phyloP scores from a whole-genome alignment of 2,797 vertebrate genomes.

The Acipenser ruthenus region DNA sequence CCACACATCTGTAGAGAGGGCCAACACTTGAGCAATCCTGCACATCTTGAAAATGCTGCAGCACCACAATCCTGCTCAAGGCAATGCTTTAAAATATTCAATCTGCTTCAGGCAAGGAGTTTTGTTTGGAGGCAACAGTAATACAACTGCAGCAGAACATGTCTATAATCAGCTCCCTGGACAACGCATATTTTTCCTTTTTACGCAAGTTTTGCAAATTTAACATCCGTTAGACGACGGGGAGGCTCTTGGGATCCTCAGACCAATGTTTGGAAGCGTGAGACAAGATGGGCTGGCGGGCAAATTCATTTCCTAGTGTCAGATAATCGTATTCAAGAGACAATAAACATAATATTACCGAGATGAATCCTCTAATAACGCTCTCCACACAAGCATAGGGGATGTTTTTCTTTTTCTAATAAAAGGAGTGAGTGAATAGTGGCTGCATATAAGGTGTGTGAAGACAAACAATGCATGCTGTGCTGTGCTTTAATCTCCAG shows the following conservation, averaged over 20 bases:
- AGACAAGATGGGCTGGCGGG: constrained; percentile 1
- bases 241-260: not conserved
- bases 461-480: not conserved
- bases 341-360: not conserved
- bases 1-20: too few species aligned
- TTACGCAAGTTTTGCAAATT: constrained; percentile 10
- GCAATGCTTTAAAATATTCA: constrained; percentile 52
- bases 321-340: constrained; percentile 2
- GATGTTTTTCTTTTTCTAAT: not conserved
- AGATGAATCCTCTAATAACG: not conserved
- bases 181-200: constrained; percentile 35
- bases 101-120: constrained; percentile 42
- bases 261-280: not conserved
- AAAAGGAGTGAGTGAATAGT: not conserved
- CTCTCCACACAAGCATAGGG: not conserved
- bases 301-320: not conserved
- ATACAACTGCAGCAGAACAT: constrained; percentile 29
- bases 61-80: constrained; percentile 31
- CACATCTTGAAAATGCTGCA: constrained; percentile 10
- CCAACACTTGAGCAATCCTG: not conserved
- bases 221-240: not conserved
- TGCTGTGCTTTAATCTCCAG: not conserved
- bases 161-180: constrained; percentile 48
- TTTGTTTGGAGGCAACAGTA: constrained; percentile 30
- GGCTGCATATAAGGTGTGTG: not conserved